Evolutionary conservation across 1,140 invertebrate genomes (phyloP).

Genomic region (Caenorhabditis inopinata): DNA sequence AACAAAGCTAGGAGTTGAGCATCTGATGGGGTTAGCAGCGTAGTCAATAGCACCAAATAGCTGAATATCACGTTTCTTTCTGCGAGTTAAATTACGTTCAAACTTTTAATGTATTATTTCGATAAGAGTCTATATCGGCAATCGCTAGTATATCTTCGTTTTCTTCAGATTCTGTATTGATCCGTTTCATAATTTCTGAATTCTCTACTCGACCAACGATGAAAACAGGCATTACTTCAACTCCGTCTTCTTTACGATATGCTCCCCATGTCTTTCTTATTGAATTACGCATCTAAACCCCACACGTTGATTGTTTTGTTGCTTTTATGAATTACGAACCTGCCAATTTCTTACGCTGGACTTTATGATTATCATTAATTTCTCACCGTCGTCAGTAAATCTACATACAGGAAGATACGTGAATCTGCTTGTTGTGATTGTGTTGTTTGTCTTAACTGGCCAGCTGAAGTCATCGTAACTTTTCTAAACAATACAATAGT

Average conservation of each 20-base stretch:
- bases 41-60: slow-evolving; percentile 52
- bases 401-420: not conserved
- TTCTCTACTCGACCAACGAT: not conserved
- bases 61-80: slow-evolving; percentile 39
- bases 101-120: slow-evolving; percentile 61
- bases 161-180: not conserved
- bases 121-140: slow-evolving; percentile 49
- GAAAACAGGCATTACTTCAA: not conserved
- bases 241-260: not conserved
- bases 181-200: not conserved
- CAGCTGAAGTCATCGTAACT: not conserved
- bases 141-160: not conserved
- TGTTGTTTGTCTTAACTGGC: not conserved
- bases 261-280: not conserved
- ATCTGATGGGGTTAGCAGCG: slow-evolving; percentile 42
- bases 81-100: not conserved
- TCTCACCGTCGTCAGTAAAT: not conserved
- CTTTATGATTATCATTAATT: not conserved
- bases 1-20: slow-evolving; percentile 31
- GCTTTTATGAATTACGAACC: not conserved
- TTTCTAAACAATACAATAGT: not conserved
- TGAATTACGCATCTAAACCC: not conserved
- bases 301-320: not conserved
- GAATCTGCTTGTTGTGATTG: not conserved
- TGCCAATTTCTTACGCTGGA: not conserved